These are phyloP conservation scores for Pinna nobilis DNA, from an alignment of 1,140 invertebrate species.

Conservation along the genomic window DNA sequence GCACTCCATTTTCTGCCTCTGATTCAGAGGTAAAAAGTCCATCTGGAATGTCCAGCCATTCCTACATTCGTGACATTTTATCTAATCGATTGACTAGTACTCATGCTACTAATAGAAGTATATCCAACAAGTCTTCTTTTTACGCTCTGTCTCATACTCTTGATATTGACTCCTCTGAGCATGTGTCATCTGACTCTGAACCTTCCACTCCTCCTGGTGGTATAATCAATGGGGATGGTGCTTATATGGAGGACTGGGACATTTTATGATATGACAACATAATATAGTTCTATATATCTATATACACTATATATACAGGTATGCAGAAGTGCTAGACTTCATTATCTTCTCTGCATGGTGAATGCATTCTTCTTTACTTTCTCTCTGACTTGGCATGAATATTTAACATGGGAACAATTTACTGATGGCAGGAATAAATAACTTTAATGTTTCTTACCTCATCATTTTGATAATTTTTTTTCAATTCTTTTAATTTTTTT, in stretches of 20 bases:
- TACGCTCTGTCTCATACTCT: conserved; percentile 52
- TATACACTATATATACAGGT: too few relatives aligned
- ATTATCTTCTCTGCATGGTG: too few relatives aligned
- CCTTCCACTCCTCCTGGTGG: conserved; percentile 17
- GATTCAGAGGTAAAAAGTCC: conserved; percentile 47
- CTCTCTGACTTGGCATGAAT: too few relatives aligned
- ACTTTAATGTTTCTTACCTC: too few relatives aligned
- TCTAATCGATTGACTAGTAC: conserved; percentile 30
- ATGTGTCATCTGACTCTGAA: conserved; percentile 41
- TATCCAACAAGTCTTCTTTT: conserved; percentile 26
- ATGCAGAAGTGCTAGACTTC: too few relatives aligned
- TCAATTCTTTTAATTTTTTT: too few relatives aligned
- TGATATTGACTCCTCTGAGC: conserved; percentile 55
- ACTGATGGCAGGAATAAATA: too few relatives aligned
- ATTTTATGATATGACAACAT: conserved; percentile 9
- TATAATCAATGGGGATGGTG: conserved; percentile 26
- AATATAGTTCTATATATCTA: too few relatives aligned
- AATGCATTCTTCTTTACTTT: too few relatives aligned
- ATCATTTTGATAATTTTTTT: too few relatives aligned
- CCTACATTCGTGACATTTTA: conserved; percentile 19
- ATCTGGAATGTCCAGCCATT: conserved; percentile 9
- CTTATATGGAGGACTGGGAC: conserved; percentile 24
- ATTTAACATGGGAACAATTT: too few relatives aligned
- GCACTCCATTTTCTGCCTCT: conserved; percentile 25
- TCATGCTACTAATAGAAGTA: conserved; percentile 25